A percentile compares a stretch with the other conserved stretches of the same genome.
phyloP scores from a whole-genome alignment of 2,113 vertebrate species.

The Bubo scandiacus region DNA sequence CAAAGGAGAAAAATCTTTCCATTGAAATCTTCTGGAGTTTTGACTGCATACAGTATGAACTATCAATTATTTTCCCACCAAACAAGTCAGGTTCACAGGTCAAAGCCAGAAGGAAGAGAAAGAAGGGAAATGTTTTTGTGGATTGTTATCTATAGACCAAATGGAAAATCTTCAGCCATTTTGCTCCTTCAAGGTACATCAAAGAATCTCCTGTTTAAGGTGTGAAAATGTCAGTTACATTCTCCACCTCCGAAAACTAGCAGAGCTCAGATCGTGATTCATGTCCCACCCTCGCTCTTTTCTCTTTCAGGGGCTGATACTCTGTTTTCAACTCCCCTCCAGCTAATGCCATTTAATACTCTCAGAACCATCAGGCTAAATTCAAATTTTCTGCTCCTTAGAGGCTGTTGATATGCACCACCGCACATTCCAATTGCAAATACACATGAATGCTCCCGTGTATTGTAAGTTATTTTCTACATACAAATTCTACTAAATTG shows the following conservation, averaged over 20 bases:
- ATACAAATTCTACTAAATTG: conserved; percentile 46
- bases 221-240: background rate
- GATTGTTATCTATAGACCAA: background rate
- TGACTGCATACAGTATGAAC: background rate
- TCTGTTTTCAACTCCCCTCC: background rate
- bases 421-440: conserved; percentile 25
- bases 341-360: conserved; percentile 37
- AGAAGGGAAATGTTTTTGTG: conserved; percentile 1
- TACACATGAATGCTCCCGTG: conserved; percentile 9
- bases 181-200: conserved; percentile 11
- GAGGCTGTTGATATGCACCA: conserved; percentile 26
- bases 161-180: conserved; percentile 13
- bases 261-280: background rate
- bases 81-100: background rate
- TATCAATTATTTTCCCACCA: background rate
- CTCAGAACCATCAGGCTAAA: conserved; percentile 36
- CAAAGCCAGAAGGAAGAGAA: background rate
- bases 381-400: conserved; percentile 44
- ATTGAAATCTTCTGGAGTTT: background rate
- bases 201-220: background rate
- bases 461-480: conserved; percentile 56
- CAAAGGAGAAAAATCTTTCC: background rate
- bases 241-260: conserved; percentile 13
- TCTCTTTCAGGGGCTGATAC: background rate
- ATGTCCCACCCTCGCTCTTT: background rate